These are phyloP conservation scores for Orgyia antiqua DNA, from an alignment of 2,888 invertebrate species.

Conservation along the genomic window DNA sequence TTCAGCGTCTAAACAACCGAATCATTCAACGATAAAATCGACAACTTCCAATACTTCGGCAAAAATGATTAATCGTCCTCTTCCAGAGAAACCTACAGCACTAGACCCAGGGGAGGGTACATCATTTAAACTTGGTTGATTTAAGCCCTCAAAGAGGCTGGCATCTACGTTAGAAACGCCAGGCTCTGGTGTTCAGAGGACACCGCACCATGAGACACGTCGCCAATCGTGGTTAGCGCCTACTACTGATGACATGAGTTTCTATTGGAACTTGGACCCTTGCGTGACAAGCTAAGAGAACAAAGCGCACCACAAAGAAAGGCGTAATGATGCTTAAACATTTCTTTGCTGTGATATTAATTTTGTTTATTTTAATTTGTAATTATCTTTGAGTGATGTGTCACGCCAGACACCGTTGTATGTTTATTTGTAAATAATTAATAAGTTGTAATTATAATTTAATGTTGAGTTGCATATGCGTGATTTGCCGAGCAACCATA, in stretches of 20 bases:
- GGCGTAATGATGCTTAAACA: slow-evolving; percentile 39
- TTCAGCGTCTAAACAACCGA: slow-evolving; percentile 32
- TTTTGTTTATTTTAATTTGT: slow-evolving; percentile 52
- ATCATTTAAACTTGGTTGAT: slow-evolving; percentile 51
- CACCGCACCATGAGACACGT: slow-evolving; percentile 8
- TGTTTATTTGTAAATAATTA: slow-evolving; percentile 52
- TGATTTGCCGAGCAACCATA: slow-evolving; percentile 18
- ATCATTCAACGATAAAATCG: slow-evolving; percentile 42
- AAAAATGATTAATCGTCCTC: slow-evolving; percentile 83
- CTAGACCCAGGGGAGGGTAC: slow-evolving; percentile 60
- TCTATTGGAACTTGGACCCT: slow-evolving; percentile 32
- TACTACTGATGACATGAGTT: slow-evolving; percentile 20
- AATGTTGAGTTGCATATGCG: slow-evolving; percentile 20
- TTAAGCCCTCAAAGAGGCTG: slow-evolving; percentile 20
- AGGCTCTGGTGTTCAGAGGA: slow-evolving; percentile 5
- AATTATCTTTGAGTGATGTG: slow-evolving; percentile 46
- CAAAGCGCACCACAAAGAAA: slow-evolving; percentile 9
- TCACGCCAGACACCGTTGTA: slow-evolving; percentile 45
- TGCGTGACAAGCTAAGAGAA: slow-evolving; percentile 26
- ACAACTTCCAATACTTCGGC: slow-evolving; percentile 58
- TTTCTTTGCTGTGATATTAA: slow-evolving; percentile 72
- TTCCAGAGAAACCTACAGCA: slow-evolving; percentile 80
- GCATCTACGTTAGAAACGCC: slow-evolving; percentile 6
- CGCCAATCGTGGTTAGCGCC: slow-evolving; percentile 13
- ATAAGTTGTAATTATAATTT: slow-evolving; percentile 35